Percentiles rank a stretch among this genome's conserved stretches.
These are phyloP conservation scores for Pampus argenteus DNA, from an alignment of 2,797 vertebrate species.

Conservation along the genomic window DNA sequence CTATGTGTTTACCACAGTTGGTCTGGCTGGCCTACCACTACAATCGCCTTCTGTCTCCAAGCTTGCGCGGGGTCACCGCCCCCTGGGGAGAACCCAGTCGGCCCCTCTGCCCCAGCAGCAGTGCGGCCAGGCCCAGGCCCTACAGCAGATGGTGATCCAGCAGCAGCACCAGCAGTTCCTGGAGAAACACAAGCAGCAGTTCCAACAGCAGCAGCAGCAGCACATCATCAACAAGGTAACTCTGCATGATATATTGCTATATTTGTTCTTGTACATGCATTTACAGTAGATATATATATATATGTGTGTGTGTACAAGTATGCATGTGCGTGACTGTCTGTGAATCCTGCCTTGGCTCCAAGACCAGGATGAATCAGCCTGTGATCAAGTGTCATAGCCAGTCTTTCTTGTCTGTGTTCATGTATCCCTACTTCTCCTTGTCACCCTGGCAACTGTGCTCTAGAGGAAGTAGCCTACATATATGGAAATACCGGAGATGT, in stretches of 20 bases:
- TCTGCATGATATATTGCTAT: not conserved
- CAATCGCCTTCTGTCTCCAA: constrained; percentile 95
- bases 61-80: constrained; percentile 94
- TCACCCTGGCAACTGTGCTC: constrained; percentile 80
- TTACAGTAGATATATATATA: not conserved
- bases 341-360: constrained; percentile 46
- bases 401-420: constrained; percentile 51
- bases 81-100: constrained; percentile 95
- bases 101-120: constrained; percentile 95
- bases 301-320: not conserved
- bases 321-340: constrained; percentile 5
- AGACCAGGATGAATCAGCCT: constrained; percentile 59
- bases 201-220: constrained; percentile 95
- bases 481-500: constrained; percentile 74
- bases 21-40: constrained; percentile 88
- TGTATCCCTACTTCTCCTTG: constrained; percentile 61
- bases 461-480: constrained; percentile 71
- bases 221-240: constrained; percentile 95
- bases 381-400: constrained; percentile 59
- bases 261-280: not conserved
- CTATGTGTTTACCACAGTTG: constrained; percentile 71
- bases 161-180: constrained; percentile 99
- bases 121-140: constrained; percentile 85
- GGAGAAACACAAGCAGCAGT: constrained; percentile 99
- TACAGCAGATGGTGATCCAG: constrained; percentile 98